Base-by-base conservation (phyloP, 2,888 invertebrate genomes). In the Diaperis boleti region DNA sequence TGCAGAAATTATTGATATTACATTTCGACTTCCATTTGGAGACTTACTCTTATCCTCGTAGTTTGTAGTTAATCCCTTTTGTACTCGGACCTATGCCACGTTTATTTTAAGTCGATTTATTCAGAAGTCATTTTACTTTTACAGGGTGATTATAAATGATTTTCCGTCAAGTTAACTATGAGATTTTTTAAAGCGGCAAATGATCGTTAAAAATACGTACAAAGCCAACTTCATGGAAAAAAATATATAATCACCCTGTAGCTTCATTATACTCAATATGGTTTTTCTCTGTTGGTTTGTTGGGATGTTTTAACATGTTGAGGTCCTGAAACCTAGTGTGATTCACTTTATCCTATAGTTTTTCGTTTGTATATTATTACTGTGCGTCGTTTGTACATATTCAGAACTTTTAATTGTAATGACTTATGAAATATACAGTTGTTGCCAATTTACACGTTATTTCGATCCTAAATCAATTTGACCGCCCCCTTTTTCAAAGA, bases 361-460 rank as follows among this genome's bases (percentile, higher is more conserved):
- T 50, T 47, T 59, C 26, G 55, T 59, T 59, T 62, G 54, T 52
- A 59, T 45, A 52, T 59, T 57, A 61, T 57, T n/a, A n/a, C n/a
- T 71, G 69, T 68, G 69, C 59, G 68, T 66, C 67, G 70, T 72
- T 72, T 72, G 71, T 73, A 73, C 67, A 72, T 73, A 72, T 64
- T 63, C 61, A 66, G 69, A 70, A 68, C 70, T 68, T 67, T 71
- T 64, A 65, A 72, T 69, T 69, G 68, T 69, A 72, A 72, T 62
- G 61, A 61, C 41, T 65, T 62, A 65, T 52, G 64, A 67, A 60
- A 70, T 72, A 72, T 71, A 72, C 71, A 71, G 68, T 72, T 72
- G 72, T 72, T 72, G 72, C 72, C 67, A 67, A 52, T 18, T 33
- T 15, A 2, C 14, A 15, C 41, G 1, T 7, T 18, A 15, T 14